Evolutionary conservation across 1,140 invertebrate species (phyloP).

Genomic region (Babylonia areolata): DNA sequence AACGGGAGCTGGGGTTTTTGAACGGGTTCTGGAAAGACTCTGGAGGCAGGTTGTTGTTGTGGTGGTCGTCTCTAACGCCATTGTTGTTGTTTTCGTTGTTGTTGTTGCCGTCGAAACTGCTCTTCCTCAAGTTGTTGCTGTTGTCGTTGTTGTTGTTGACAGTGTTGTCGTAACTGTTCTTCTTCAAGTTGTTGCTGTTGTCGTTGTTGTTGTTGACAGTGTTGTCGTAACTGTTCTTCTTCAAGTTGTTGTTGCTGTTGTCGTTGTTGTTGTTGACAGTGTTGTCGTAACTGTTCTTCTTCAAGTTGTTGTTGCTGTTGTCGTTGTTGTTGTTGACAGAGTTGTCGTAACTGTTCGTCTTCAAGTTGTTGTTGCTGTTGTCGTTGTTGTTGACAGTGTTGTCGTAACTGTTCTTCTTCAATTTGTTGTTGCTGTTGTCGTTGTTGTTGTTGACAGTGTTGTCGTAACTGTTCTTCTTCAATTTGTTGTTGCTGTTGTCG

Average conservation of each 20-base stretch:
- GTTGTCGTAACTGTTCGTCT: too few relatives aligned
- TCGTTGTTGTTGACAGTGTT: neutral
- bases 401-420: too few relatives aligned
- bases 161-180: too few relatives aligned
- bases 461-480: too few relatives aligned
- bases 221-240: neutral
- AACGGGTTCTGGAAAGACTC: slow-evolving; percentile 25
- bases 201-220: neutral
- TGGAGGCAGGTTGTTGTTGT: neutral
- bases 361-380: neutral
- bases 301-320: neutral
- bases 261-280: too few relatives aligned
- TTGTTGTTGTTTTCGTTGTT: neutral
- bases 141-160: neutral
- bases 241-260: neutral
- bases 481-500: neutral
- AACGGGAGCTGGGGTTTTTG: neutral
- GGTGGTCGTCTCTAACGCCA: neutral
- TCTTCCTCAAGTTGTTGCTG: neutral
- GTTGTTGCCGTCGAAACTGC: neutral
- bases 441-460: neutral
- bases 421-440: neutral
- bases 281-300: neutral
- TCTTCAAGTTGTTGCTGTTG: neutral
- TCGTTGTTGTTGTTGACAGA: neutral